These are phyloP conservation scores for Dipodomys merriami DNA, from an alignment of 2,113 vertebrate genomes.

Conservation along the genomic window DNA sequence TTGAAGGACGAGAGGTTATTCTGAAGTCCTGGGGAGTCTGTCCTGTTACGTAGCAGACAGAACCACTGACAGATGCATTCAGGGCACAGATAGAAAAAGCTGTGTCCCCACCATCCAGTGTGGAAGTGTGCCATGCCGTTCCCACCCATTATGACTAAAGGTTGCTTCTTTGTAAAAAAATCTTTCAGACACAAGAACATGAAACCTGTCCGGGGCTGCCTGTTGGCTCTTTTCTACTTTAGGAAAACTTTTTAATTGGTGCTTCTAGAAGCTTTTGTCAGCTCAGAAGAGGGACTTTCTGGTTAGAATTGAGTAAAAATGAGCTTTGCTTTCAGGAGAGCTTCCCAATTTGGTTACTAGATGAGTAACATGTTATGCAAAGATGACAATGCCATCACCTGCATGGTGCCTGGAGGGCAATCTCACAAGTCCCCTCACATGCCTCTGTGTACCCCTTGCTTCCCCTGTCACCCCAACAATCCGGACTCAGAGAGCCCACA, in stretches of 20 bases:
- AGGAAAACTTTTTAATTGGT: neutral
- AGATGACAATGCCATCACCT: fast-evolving
- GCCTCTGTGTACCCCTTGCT: neutral
- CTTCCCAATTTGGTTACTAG: neutral
- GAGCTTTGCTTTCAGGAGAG: neutral
- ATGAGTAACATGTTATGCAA: neutral
- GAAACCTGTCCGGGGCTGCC: neutral
- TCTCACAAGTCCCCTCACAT: too few relatives aligned
- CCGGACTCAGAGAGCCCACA: neutral
- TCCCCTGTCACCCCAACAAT: fast-evolving
- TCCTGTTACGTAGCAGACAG: neutral
- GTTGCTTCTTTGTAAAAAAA: neutral
- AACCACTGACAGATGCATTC: constrained; percentile 37
- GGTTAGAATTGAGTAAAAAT: neutral
- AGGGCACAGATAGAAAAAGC: neutral
- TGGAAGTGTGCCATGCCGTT: neutral
- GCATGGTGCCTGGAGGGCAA: neutral
- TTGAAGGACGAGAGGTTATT: neutral
- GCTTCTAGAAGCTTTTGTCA: constrained; percentile 21
- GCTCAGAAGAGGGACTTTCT: neutral
- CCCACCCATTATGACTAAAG: too few relatives aligned
- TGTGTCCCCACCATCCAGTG: neutral
- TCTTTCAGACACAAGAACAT: neutral
- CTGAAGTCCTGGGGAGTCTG: constrained; percentile 10
- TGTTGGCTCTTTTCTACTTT: neutral